Evolutionary conservation across 2,797 vertebrate species (phyloP).

Genomic region (Melanogrammus aeglefinus): DNA sequence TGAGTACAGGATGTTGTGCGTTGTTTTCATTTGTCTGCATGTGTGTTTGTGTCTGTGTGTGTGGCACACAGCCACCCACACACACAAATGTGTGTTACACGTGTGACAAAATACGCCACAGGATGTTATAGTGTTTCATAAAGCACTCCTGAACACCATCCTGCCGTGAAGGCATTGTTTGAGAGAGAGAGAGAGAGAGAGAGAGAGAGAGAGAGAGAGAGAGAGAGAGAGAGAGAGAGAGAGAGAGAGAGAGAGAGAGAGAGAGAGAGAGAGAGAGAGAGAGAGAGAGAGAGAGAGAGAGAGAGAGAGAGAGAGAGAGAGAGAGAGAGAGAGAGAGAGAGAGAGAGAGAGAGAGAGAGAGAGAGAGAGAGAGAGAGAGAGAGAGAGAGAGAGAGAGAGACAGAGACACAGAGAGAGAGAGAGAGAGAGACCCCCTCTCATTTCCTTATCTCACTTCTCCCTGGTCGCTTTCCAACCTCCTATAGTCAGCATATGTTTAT

Average conservation of each 20-base stretch:
- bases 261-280: conserved; percentile 54
- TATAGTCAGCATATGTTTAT: conserved; percentile 14
- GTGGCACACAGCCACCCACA: too few relatives aligned
- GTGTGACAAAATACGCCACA: background rate
- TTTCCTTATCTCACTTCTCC: conserved; percentile 73
- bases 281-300: conserved; percentile 36
- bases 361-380: conserved; percentile 54
- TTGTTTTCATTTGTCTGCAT: background rate
- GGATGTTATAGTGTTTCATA: conserved; percentile 57
- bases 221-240: conserved; percentile 48
- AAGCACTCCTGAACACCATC: conserved; percentile 36
- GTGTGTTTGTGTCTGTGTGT: background rate
- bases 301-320: conserved; percentile 47
- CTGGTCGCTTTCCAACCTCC: conserved; percentile 70
- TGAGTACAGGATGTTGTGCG: too few relatives aligned
- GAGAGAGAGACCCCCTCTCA: conserved; percentile 59
- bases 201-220: conserved; percentile 54
- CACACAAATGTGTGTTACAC: background rate
- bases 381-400: conserved; percentile 36
- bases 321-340: conserved; percentile 52
- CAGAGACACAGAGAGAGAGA: conserved; percentile 46
- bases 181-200: conserved; percentile 57
- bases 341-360: conserved; percentile 60
- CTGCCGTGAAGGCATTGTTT: conserved; percentile 55
- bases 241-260: conserved; percentile 53